These are phyloP conservation scores for Rhinichthys osculus DNA, from an alignment of 2,797 vertebrate species.

Conservation along the genomic window DNA sequence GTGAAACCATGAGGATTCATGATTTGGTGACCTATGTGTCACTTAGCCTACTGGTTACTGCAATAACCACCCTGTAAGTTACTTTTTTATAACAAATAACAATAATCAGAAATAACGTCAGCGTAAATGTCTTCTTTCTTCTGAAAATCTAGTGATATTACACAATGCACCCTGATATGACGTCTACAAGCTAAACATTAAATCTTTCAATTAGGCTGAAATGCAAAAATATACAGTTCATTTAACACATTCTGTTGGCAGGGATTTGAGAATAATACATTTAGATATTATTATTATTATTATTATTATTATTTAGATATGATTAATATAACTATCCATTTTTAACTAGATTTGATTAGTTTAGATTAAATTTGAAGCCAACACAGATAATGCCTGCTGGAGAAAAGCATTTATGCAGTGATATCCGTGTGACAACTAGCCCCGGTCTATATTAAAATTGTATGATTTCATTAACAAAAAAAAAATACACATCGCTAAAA, in stretches of 20 bases:
- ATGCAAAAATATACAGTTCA: not conserved
- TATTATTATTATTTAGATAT: not conserved
- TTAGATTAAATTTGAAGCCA: not conserved
- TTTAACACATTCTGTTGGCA: not conserved
- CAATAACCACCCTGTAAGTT: not conserved
- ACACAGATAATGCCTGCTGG: not conserved
- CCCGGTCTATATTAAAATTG: not conserved
- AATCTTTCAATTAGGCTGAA: not conserved
- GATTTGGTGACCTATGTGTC: not conserved
- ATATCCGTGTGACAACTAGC: not conserved
- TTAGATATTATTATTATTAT: not conserved
- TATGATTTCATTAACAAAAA: not conserved
- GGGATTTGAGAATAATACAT: not conserved
- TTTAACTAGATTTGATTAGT: not conserved
- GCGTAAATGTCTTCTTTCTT: not conserved
- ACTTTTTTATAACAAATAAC: not conserved
- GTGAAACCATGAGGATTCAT: constrained; percentile 24
- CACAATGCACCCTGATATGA: not conserved
- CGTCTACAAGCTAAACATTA: not conserved
- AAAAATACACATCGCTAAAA: not conserved
- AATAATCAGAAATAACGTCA: not conserved
- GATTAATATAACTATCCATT: not conserved
- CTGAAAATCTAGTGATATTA: not conserved
- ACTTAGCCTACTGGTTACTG: constrained; percentile 3
- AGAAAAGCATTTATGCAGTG: not conserved